Evolutionary conservation across 2,113 vertebrate genomes (phyloP).

Genomic region (Capreolus pygargus): DNA sequence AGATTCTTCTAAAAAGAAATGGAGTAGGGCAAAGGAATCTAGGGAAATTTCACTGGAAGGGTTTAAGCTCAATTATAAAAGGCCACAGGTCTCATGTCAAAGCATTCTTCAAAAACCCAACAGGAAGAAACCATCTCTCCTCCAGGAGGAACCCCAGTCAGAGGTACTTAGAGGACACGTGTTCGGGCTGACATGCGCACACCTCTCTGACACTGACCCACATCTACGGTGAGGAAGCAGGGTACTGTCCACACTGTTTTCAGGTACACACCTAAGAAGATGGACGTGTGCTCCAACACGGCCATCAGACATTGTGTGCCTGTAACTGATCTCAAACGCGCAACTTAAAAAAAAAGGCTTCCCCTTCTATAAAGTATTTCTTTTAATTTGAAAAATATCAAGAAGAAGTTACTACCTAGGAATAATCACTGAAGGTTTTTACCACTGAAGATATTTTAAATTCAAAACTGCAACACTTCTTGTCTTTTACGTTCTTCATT

Average conservation of each 20-base stretch:
- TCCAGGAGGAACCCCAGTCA: not conserved
- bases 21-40: not conserved
- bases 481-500: not conserved
- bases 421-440: not conserved
- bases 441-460: not conserved
- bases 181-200: not conserved
- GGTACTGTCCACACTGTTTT: not conserved
- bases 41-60: not conserved
- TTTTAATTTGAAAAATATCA: not conserved
- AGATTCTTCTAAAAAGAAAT: not conserved
- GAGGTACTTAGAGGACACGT: not conserved
- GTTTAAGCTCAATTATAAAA: not conserved
- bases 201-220: not conserved
- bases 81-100: not conserved
- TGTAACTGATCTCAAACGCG: not conserved
- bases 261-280: not conserved
- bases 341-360: not conserved
- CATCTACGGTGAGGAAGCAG: not conserved
- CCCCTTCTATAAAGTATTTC: not conserved
- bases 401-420: not conserved
- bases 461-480: not conserved
- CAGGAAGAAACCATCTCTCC: not conserved
- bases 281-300: not conserved
- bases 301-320: not conserved
- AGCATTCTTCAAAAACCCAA: not conserved